These are phyloP conservation scores for Lordiphosa andalusiaca DNA, from an alignment of 2,888 invertebrate species.

Conservation along the genomic window DNA sequence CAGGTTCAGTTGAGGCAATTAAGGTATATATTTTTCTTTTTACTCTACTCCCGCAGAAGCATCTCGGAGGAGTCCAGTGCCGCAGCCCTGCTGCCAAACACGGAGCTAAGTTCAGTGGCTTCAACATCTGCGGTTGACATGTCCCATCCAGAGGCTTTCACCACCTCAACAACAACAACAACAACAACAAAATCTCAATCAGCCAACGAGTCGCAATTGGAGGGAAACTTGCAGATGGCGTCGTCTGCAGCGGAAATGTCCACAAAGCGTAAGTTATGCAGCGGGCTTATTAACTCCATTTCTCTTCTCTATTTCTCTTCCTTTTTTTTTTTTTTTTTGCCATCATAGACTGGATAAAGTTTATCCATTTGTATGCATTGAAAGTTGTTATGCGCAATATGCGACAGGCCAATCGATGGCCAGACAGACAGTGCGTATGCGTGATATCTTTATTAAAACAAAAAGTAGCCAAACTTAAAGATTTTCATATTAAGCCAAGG, in stretches of 20 bases:
- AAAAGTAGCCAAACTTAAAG: neutral
- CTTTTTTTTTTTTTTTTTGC: neutral
- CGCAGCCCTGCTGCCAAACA: constrained; percentile 55
- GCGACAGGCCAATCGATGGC: constrained; percentile 51
- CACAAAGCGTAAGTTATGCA: constrained; percentile 60
- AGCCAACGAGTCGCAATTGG: constrained; percentile 44
- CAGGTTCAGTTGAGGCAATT: neutral
- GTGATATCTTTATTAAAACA: constrained; percentile 41
- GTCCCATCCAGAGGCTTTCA: constrained; percentile 30
- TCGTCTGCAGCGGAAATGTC: constrained; percentile 20
- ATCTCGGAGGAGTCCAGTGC: constrained; percentile 72
- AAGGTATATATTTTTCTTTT: neutral
- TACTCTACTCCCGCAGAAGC: constrained; percentile 58
- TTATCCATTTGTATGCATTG: constrained; percentile 51
- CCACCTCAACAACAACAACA: constrained; percentile 29
- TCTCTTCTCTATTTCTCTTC: constrained; percentile 27
- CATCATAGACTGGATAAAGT: constrained; percentile 1
- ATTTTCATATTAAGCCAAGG: constrained; percentile 1
- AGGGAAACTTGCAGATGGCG: constrained; percentile 33
- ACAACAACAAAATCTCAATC: constrained; percentile 43
- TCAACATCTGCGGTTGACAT: constrained; percentile 40
- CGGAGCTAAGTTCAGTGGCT: constrained; percentile 59
- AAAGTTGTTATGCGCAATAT: constrained; percentile 37
- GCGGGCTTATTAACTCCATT: constrained; percentile 42
- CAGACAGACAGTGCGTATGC: constrained; percentile 41